phyloP scores from a whole-genome alignment of 2,113 vertebrate genomes.

The Clarias macrocephalus region DNA sequence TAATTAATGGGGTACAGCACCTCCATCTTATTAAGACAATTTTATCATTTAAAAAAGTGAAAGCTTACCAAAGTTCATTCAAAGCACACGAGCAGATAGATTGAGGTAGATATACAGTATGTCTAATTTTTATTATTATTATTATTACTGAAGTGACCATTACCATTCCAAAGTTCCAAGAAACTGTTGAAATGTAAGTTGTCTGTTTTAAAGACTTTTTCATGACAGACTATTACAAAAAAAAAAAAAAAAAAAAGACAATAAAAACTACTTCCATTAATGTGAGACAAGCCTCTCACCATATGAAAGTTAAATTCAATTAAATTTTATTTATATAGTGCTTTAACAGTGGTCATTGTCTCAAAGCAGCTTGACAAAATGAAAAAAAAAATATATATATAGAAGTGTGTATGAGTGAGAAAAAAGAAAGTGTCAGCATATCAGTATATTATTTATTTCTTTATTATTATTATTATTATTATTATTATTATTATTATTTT shows the following conservation, averaged over 20 bases:
- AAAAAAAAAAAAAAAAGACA: background rate
- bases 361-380: too few species aligned
- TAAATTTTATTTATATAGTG: too few species aligned
- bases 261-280: background rate
- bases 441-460: too few species aligned
- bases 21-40: background rate
- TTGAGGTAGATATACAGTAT: background rate
- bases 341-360: too few species aligned
- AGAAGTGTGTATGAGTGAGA: too few species aligned
- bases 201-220: background rate
- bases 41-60: background rate
- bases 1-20: background rate
- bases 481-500: background rate
- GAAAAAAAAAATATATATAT: too few species aligned
- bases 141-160: background rate
- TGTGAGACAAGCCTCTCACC: background rate
- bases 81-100: background rate
- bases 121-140: background rate
- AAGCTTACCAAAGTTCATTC: background rate
- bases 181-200: too few species aligned
- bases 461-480: too few species aligned
- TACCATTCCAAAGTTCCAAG: background rate
- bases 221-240: background rate
- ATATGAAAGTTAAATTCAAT: too few species aligned
- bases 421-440: background rate